phyloP scores from a whole-genome alignment of 1,140 invertebrate species.

The Pseudoatta argentina region DNA sequence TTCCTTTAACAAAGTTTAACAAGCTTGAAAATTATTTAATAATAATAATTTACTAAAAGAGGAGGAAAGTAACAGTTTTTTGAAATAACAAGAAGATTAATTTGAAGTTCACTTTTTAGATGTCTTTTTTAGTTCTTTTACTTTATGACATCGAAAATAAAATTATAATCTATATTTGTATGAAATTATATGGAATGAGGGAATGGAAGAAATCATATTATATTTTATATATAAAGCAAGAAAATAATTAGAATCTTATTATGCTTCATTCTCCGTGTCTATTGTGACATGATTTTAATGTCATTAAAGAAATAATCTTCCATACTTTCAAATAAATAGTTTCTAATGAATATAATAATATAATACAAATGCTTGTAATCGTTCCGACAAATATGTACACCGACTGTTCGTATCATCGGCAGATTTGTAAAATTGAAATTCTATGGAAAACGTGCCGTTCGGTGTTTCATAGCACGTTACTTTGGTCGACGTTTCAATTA shows the following conservation, averaged over 20 bases:
- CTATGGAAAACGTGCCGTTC: conserved; percentile 9
- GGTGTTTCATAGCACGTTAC: conserved; percentile 23
- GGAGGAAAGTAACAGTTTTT: neutral
- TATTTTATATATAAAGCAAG: neutral
- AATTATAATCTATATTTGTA: neutral
- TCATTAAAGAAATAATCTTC: neutral
- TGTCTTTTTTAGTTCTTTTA: neutral
- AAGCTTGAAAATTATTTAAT: neutral
- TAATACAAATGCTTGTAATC: neutral
- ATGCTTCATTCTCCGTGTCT: neutral
- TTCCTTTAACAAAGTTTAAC: neutral
- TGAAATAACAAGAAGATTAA: conserved; percentile 9
- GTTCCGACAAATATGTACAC: neutral
- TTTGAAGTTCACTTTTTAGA: neutral
- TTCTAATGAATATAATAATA: neutral
- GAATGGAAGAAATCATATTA: neutral
- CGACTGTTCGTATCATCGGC: neutral
- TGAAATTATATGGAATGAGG: neutral
- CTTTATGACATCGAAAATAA: neutral
- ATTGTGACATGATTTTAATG: neutral
- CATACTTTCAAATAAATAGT: neutral
- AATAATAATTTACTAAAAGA: neutral
- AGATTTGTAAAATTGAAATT: conserved; percentile 29
- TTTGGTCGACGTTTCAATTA: conserved; percentile 42
- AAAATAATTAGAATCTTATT: neutral